Conservation (phyloP, 2,113 vertebrate species). For the Mellivora capensis region DNA sequence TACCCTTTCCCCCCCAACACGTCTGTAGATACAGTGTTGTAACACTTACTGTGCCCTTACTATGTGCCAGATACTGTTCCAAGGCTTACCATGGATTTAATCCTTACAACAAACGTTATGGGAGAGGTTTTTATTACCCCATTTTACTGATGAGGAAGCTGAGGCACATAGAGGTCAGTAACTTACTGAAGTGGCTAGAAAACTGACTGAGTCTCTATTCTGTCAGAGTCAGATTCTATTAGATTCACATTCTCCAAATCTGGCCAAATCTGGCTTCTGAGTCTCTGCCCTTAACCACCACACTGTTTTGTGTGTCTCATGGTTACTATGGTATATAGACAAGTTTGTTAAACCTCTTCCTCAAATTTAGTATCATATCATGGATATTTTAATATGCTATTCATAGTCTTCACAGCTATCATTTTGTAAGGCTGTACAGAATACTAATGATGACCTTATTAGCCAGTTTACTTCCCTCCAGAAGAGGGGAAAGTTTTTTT, state of each 20-base stretch:
- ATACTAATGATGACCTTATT: not conserved
- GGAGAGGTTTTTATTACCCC: not conserved
- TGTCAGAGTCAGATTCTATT: not conserved
- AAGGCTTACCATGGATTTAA: not conserved
- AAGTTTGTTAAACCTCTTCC: not conserved
- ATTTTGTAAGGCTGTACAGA: not conserved
- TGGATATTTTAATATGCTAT: not conserved
- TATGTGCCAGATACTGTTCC: not conserved
- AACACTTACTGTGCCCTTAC: not conserved
- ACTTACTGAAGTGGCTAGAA: not conserved
- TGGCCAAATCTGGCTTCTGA: not conserved
- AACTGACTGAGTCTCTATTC: not conserved
- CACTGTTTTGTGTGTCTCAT: not conserved
- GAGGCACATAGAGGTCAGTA: not conserved
- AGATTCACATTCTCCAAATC: not conserved
- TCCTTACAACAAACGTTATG: not conserved
- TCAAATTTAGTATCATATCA: not conserved
- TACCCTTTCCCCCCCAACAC: not conserved
- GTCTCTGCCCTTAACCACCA: not conserved
- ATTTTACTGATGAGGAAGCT: slow-evolving; percentile 40
- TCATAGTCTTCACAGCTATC: not conserved
- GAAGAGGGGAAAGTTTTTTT: not conserved
- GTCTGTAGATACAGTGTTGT: not conserved
- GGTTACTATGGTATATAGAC: not conserved
- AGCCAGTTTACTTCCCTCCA: not conserved